Base-by-base conservation (phyloP, 1,140 invertebrate species). In the Sinonovacula constricta region DNA sequence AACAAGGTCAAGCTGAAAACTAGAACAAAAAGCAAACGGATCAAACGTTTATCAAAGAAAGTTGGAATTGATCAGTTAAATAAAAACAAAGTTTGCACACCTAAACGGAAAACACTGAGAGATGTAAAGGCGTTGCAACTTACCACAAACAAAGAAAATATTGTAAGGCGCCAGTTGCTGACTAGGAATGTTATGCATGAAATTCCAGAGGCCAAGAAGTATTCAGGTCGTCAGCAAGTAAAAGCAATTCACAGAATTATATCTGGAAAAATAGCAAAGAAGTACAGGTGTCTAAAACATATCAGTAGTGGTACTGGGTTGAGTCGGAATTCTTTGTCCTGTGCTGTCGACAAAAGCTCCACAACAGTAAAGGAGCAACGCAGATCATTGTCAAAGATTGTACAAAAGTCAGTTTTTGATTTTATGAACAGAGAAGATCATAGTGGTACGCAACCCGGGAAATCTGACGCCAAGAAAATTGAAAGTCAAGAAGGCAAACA, bases 401-500 rank as follows among this genome's bases (percentile, higher is more conserved):
- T 69, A 1, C 3, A 22, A 60, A 7, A 34, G 2, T 14, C 18
- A 39, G 56, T 60, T 5, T 1, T 60, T 3, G 45, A 59, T 1
- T 60, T 45, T 53, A 4, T 31, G 3, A 33, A 31, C 12, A 7
- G 51, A 54, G 57, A 74, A 3, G 71, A 74, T 24, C 53, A 74
- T 18, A 22, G 60, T 18, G 14, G 31, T 5, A 7, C 26, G 5
- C 26, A 74, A 31, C 59, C 57, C 22, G 71, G 60, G 7, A 74
- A 74, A 36, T 3, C 36, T 4, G 71, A 74, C 36, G 71, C 57
- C 3, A 65, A 53, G 34, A 75, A 56, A 36, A 22, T 62, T 10
- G 22, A 33, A 5, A 34, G 1, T 30, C 30, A 28, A 24, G 22
- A 28, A 54, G 49, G 54, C n/a, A 15, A 65, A 49, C 39, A 15